These are phyloP conservation scores for Amorpha juglandis DNA, from an alignment of 2,888 invertebrate genomes.

Conservation along the genomic window DNA sequence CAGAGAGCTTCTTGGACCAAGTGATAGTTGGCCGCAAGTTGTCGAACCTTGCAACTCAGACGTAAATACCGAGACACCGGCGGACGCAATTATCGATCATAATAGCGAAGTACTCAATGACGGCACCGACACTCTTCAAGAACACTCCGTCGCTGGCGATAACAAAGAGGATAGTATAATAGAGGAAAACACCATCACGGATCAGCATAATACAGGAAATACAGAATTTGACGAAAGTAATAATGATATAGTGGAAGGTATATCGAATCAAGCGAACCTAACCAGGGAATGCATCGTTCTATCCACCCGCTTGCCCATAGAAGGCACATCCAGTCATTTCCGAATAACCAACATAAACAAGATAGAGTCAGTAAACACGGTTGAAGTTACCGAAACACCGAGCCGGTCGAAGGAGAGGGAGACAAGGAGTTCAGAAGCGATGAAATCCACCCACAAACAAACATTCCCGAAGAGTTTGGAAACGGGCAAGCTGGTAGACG, in stretches of 20 bases:
- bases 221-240: background rate
- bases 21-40: background rate
- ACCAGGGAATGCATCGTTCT: background rate
- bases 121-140: background rate
- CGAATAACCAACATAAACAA: background rate
- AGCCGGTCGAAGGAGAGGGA: background rate
- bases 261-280: background rate
- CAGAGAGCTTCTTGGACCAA: too few species aligned
- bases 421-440: background rate
- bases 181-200: background rate
- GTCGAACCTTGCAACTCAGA: background rate
- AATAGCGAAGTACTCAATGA: background rate
- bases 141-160: background rate
- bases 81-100: background rate
- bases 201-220: background rate
- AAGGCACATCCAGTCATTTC: background rate
- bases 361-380: background rate
- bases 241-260: background rate
- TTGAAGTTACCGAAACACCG: background rate
- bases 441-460: background rate
- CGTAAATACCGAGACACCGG: background rate
- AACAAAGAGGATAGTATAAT: background rate
- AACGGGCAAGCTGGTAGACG: slow-evolving; percentile 82
- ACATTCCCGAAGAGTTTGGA: background rate
- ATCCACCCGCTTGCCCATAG: background rate